Conservation (phyloP, 2,113 vertebrate genomes). For the Rynchops niger region DNA sequence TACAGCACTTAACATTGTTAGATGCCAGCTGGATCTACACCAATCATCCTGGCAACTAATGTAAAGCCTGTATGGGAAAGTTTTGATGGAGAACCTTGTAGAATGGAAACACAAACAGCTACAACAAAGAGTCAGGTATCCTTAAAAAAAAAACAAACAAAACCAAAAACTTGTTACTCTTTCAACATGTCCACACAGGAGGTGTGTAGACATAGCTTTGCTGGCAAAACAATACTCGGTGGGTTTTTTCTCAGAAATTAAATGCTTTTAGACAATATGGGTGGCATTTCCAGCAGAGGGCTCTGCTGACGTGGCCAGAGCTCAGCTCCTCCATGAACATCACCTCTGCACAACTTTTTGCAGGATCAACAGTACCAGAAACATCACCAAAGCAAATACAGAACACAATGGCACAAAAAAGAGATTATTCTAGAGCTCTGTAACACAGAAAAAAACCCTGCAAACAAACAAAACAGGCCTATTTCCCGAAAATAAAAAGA, state of each 20-base stretch:
- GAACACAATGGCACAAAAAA: neutral
- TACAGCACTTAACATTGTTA: neutral
- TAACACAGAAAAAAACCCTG: neutral
- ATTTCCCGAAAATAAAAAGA: neutral
- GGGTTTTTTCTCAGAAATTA: neutral
- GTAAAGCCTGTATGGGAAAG: neutral
- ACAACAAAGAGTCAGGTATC: neutral
- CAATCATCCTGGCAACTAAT: neutral
- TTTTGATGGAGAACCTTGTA: neutral
- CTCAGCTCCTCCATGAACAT: neutral
- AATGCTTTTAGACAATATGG: neutral
- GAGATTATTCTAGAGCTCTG: neutral
- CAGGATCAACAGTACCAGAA: neutral
- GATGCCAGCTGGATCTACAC: neutral
- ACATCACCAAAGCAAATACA: neutral
- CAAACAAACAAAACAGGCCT: neutral
- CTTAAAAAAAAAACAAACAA: neutral
- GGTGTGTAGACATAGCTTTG: neutral
- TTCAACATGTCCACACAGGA: neutral
- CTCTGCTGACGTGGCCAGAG: slow-evolving; percentile 30
- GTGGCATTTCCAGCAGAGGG: slow-evolving; percentile 52
- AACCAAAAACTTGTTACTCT: neutral
- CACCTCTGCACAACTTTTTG: slow-evolving; percentile 22
- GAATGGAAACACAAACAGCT: neutral
- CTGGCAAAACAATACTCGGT: neutral